Percentiles rank a stretch among this genome's conserved stretches.
phyloP scores from a whole-genome alignment of 2,113 vertebrate species.

The Chaenocephalus aceratus region DNA sequence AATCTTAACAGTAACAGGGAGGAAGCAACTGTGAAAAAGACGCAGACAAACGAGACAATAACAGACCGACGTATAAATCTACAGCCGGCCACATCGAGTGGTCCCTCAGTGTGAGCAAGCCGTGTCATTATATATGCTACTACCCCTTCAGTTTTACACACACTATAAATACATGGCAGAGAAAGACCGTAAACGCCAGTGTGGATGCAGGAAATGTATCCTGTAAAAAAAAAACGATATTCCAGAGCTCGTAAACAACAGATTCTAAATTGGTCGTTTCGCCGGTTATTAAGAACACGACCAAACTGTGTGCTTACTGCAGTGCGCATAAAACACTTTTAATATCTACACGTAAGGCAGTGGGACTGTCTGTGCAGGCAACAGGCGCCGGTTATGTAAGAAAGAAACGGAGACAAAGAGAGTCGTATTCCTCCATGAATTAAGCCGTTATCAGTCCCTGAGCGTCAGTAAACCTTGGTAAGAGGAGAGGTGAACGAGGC shows the following conservation, averaged over 20 bases:
- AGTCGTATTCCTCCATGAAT: conserved; percentile 51
- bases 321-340: conserved; percentile 11
- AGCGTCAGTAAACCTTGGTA: conserved; percentile 47
- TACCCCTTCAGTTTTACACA: conserved; percentile 49
- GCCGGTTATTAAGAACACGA: conserved; percentile 25
- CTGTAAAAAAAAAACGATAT: conserved; percentile 20
- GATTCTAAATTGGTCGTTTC: conserved; percentile 32
- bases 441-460: conserved; percentile 48
- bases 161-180: conserved; percentile 64
- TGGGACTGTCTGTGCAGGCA: not conserved
- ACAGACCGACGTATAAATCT: conserved; percentile 55
- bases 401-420: conserved; percentile 32
- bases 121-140: conserved; percentile 68
- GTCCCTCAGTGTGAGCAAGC: conserved; percentile 13
- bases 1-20: conserved; percentile 46
- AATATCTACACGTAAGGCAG: conserved; percentile 8
- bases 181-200: conserved; percentile 28
- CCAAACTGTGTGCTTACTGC: not conserved
- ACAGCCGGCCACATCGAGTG: conserved; percentile 31
- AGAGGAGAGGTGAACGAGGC: conserved; percentile 40
- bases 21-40: conserved; percentile 51
- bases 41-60: conserved; percentile 67
- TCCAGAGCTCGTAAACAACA: conserved; percentile 40
- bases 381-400: conserved; percentile 38
- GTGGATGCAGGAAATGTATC: conserved; percentile 20